Evolutionary conservation across 2,113 vertebrate species (phyloP), one percentile per base, ranked within the genome.

Genomic region (Centropristis striata): DNA sequence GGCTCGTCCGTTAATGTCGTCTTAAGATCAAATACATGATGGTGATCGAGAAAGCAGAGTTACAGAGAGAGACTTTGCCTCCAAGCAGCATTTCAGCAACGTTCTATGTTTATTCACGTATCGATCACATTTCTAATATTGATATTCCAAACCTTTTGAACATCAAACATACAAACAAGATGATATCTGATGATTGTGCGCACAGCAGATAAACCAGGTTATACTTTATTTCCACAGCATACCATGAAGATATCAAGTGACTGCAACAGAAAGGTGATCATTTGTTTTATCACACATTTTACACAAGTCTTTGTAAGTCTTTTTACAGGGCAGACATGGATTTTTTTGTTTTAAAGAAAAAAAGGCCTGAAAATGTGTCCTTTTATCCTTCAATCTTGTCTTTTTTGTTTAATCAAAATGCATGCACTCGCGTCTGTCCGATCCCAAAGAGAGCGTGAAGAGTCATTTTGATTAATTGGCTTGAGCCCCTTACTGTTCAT

Each of bases 221-320:
- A 90, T 89, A 92, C 44, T 92, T 92, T 70, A 87, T 80, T 90
- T 86, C 54, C 85, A 90, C 88, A 88, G 91, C 78, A 90, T 86
- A 86, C 50, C 75, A 91, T 75, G 23, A 81, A 85, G 23, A 90
- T 84, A 89, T 71, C 58, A 80, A 90, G 87, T 87, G 80, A 88
- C 61, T 55, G 76, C 60, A 84, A 83, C 85, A 81, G 60, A 81
- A 85, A 66, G 14, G 70, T 83, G 65, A 87, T 69, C 0, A 4
- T 79, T 86, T 82, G 25, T 69, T 46, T 78, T 42, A 28, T 78
- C 75, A 85, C 71, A 83, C 84, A 46, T 55, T 83, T 82, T 85
- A 88, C 70, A 87, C 3, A 49, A 72, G 20, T 77, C 32, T 28
- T 55, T 8, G 32, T 77, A 41, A 39, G 41, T 74, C 57, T 78